Evolutionary conservation across 2,888 invertebrate species (phyloP).

Genomic region (Temnothorax rugatulus): DNA sequence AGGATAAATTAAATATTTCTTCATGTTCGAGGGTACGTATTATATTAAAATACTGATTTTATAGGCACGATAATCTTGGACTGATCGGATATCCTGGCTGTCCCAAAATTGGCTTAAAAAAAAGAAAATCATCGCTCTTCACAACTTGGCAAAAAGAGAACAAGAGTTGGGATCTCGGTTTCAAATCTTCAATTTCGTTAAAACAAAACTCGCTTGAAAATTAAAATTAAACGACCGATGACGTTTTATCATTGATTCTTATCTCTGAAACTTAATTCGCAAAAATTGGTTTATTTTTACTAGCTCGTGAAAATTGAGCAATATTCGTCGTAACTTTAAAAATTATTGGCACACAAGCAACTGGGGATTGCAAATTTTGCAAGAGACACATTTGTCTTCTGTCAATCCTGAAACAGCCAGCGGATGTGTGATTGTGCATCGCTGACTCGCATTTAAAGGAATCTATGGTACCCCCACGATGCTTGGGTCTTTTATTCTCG

Average conservation of each 20-base stretch:
- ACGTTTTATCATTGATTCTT: background rate
- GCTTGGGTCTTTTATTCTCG: constrained; percentile 56
- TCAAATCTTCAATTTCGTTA: background rate
- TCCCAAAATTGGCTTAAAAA: background rate
- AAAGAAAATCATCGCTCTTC: background rate
- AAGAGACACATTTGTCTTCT: background rate
- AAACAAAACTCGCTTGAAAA: background rate
- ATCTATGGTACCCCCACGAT: constrained; percentile 41
- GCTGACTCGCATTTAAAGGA: constrained; percentile 26
- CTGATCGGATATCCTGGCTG: background rate
- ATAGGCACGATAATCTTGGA: background rate
- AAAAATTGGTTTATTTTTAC: background rate
- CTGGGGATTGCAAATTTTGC: background rate
- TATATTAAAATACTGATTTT: background rate
- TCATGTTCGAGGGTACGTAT: too few species aligned
- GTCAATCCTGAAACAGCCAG: background rate
- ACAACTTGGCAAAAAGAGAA: background rate
- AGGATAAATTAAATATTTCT: constrained; percentile 11
- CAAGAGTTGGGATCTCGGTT: background rate
- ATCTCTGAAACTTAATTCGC: background rate
- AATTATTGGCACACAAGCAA: background rate
- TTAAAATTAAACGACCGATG: background rate
- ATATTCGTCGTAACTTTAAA: background rate
- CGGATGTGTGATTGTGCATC: constrained; percentile 1
- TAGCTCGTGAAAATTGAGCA: background rate